These are phyloP conservation scores for Caenorhabditis afra DNA, from an alignment of 2,888 invertebrate genomes.

Conservation along the genomic window DNA sequence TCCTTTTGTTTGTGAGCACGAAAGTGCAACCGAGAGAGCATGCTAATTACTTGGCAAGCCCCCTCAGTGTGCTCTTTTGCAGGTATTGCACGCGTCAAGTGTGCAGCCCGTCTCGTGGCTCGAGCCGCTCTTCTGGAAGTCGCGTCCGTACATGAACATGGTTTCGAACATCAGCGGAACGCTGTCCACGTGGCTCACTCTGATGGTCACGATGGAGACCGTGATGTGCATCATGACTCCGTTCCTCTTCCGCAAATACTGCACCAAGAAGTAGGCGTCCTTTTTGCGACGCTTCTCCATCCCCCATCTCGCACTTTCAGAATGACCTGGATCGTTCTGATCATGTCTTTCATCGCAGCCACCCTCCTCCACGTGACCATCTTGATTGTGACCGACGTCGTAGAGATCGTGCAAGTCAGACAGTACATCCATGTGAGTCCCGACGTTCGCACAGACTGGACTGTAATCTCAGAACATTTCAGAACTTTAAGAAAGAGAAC, in stretches of 20 bases:
- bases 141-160: slow-evolving; percentile 75
- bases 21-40: slow-evolving; percentile 24
- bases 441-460: neutral
- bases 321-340: slow-evolving; percentile 62
- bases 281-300: neutral
- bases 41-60: slow-evolving; percentile 9
- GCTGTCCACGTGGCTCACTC: slow-evolving; percentile 77
- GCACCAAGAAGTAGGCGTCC: slow-evolving; percentile 64
- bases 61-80: slow-evolving; percentile 1
- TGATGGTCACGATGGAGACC: slow-evolving; percentile 77
- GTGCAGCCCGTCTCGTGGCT: slow-evolving; percentile 60
- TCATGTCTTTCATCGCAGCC: slow-evolving; percentile 51
- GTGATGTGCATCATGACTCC: slow-evolving; percentile 77
- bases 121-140: slow-evolving; percentile 75
- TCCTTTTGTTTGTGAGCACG: slow-evolving; percentile 17
- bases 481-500: slow-evolving; percentile 46
- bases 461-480: neutral
- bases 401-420: slow-evolving; percentile 44
- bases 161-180: slow-evolving; percentile 79
- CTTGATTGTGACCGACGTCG: slow-evolving; percentile 53
- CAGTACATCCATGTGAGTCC: slow-evolving; percentile 34
- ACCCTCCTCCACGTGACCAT: slow-evolving; percentile 61
- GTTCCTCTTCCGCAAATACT: slow-evolving; percentile 76
- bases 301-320: no score
- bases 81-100: slow-evolving; percentile 75